Percentiles rank a stretch among this genome's conserved stretches.
phyloP scores from a whole-genome alignment of 2,113 vertebrate species.

The Myiozetetes cayanensis region DNA sequence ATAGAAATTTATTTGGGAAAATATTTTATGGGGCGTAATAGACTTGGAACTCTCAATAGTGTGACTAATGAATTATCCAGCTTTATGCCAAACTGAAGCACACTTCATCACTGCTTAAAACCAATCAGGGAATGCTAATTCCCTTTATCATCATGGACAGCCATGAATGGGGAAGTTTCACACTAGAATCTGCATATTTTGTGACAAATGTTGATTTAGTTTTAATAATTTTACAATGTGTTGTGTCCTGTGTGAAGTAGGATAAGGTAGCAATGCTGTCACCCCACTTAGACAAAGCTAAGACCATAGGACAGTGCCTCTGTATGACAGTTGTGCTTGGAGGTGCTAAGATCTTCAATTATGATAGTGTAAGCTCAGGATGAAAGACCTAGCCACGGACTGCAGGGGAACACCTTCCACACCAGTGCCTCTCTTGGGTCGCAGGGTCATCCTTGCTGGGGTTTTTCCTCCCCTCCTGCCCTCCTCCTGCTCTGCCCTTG shows the following conservation, averaged over 20 bases:
- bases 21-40: neutral
- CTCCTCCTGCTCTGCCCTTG: neutral
- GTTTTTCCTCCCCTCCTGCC: too few relatives aligned
- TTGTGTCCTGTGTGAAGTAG: neutral
- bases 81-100: neutral
- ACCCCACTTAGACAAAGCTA: neutral
- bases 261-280: neutral
- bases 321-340: neutral
- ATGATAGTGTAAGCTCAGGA: rapidly evolving
- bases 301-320: rapidly evolving
- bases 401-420: neutral
- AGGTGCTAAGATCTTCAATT: neutral
- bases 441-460: neutral
- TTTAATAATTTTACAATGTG: neutral
- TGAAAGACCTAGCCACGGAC: rapidly evolving
- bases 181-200: neutral
- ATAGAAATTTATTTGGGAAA: neutral
- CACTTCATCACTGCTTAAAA: neutral
- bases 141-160: neutral
- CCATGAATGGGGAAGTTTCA: neutral
- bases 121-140: constrained; percentile 14
- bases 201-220: neutral
- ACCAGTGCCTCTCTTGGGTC: rapidly evolving
- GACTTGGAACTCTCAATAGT: neutral
- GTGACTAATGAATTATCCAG: constrained; percentile 23